These are phyloP conservation scores for Ceyx melanurus DNA, from an alignment of 2,113 vertebrate genomes.

Conservation along the genomic window DNA sequence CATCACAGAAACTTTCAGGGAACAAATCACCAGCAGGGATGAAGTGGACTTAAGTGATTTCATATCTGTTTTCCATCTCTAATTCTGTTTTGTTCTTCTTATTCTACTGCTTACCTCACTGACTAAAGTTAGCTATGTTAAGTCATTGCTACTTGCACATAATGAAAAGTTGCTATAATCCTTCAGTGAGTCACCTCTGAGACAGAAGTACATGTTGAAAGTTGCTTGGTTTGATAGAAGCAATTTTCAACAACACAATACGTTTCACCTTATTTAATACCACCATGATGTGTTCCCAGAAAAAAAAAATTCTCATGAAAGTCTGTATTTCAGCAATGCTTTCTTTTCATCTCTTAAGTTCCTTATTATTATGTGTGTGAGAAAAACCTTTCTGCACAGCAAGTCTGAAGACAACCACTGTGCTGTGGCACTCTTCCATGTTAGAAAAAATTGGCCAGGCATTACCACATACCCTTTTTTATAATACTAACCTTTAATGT, in stretches of 20 bases:
- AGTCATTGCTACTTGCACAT: not conserved
- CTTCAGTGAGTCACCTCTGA: slow-evolving; percentile 6
- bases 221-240: not conserved
- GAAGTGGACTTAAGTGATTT: not conserved
- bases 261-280: slow-evolving; percentile 5
- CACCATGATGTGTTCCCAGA: not conserved
- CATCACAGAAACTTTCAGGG: not conserved
- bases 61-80: slow-evolving; percentile 1
- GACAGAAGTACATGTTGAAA: not conserved
- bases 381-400: not conserved
- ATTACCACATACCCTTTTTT: not conserved
- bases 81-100: not conserved
- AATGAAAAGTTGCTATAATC: slow-evolving; percentile 1
- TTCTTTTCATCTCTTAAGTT: not conserved
- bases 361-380: not conserved
- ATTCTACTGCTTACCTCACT: not conserved
- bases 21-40: not conserved
- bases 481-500: not conserved
- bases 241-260: not conserved
- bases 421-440: not conserved
- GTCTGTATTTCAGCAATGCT: not conserved
- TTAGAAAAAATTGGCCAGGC: not conserved
- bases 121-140: not conserved
- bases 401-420: not conserved
- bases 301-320: not conserved